Base-by-base conservation (phyloP, 2,113 vertebrate genomes). In the Calypte anna region DNA sequence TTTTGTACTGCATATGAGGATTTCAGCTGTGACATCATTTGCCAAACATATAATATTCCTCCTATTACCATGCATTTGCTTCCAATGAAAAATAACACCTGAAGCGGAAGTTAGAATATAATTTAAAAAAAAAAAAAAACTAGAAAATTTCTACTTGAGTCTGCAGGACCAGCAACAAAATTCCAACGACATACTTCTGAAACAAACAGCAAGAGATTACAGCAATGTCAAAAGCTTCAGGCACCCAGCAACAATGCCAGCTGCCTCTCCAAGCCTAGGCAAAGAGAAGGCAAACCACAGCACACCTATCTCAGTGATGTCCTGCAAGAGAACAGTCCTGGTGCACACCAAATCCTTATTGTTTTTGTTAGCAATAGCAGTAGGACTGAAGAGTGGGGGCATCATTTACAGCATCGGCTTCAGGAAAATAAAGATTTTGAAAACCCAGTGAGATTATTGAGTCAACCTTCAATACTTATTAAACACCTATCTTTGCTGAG, bases 21-120 rank as follows among this genome's bases (percentile, higher is more conserved):
- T 78, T 86, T 94, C 48, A 72, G 30, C 61, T 78, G n/a, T 64
- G 66, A 83, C 85, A 93, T 81, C 88, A 75, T 90, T 93, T 94
- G 48, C 63, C 57, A 75, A 59, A 68, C 27, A 55, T 59, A 69
- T 24, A 79, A 90, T 90, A 90, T 76, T 91, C 74, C 40, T 73
- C 14, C 69, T 69, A 92, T 94, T 90, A 86, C 78, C 77, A 86
- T 36, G 38, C 64, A 81, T 70, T 81, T 88, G 8, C 43, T 57
- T 78, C 25, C n/a, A 73, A 66, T 18, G 38, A 86, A 33, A 27
- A 91, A 36, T 23, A 82, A 87, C 28, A 83, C 7, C 18, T 50
- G 51, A 86, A 77, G 24, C 55, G 48, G 19, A 90, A 82, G 16
- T 77, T 74, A 43, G 36, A 80, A 88, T 62, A 28, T 17, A 33